Percentiles rank a stretch among this genome's conserved stretches.
Evolutionary conservation across 2,888 invertebrate species (phyloP).

Genomic region (Sesia apiformis): DNA sequence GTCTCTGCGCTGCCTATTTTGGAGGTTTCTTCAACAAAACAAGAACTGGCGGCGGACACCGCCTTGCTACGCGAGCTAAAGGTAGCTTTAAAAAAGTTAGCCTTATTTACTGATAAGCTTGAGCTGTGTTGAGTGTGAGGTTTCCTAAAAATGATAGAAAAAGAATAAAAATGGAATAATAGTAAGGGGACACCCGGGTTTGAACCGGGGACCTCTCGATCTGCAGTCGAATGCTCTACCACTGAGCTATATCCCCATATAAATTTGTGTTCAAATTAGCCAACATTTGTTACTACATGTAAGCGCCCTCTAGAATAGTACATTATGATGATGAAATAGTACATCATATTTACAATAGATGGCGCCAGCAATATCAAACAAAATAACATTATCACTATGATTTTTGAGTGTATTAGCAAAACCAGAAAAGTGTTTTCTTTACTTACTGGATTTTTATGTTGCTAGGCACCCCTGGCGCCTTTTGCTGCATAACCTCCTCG

Average conservation of each 20-base stretch:
- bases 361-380: slow-evolving; percentile 25
- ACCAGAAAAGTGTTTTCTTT: not conserved
- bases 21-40: slow-evolving; percentile 45
- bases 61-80: slow-evolving; percentile 66
- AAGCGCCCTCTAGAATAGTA: slow-evolving; percentile 21
- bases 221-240: slow-evolving; percentile 74
- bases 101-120: slow-evolving; percentile 31
- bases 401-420: not conserved
- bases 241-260: slow-evolving; percentile 68
- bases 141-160: slow-evolving; percentile 31
- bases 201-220: slow-evolving; percentile 74
- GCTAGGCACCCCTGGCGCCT: slow-evolving; percentile 65
- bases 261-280: slow-evolving; percentile 13
- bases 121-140: slow-evolving; percentile 16
- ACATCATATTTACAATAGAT: slow-evolving; percentile 23
- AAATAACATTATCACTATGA: not conserved
- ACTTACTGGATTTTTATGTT: slow-evolving; percentile 53
- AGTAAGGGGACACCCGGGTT: slow-evolving; percentile 68
- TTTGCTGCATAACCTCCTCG: slow-evolving; percentile 72
- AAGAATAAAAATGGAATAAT: slow-evolving; percentile 13
- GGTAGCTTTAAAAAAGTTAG: slow-evolving; percentile 64
- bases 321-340: slow-evolving; percentile 3
- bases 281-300: slow-evolving; percentile 7
- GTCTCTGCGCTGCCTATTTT: slow-evolving; percentile 72
- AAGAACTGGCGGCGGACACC: slow-evolving; percentile 38